Base-by-base conservation (phyloP, 2,888 invertebrate genomes). In the Catocala fraxini region DNA sequence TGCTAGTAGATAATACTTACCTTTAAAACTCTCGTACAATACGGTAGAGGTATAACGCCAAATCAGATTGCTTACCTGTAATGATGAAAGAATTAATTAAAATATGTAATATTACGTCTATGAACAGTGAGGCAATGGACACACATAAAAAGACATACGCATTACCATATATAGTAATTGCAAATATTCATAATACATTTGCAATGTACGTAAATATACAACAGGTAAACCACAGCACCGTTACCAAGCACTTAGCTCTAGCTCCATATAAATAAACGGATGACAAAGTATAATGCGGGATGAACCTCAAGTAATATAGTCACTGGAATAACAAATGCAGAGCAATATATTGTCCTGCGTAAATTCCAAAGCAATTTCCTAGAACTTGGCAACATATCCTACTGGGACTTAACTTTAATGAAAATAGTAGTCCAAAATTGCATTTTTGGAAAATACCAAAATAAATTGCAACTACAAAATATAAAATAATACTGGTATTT, bases 341-440 rank as follows among this genome's bases (percentile, higher is more conserved):
- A 6, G 49, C 15, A 57, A 45, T 33, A 45, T 33, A 55, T 64
- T 75, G 59, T 67, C 61, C 65, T 64, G 47, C 54, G 71, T 69
- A 68, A 71, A 65, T 65, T 63, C 73, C 77, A 60, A 46, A 48
- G 0, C n/a, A 4, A 52, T 59, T 65, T 71, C 56, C 41, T 45
- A 65, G 55, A 63, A 73, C 45, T 52, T 9, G n/a, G 9, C 41
- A 56, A 51, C 25, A 55, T 63, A 61, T 55, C 59, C 63, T 60
- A 70, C 33, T 43, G 12, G 53, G 47, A 56, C n/a, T 7, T 57
- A 51, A 11, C 47, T 41, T 49, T 47, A 55, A 65, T 61, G 41
- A 52, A 57, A 59, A 56, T 57, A 42, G 11, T 9, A 51, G 0
- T 13, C 41, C 9, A 12, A 10, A 42, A 55, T 6, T 49, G 25